Percentiles rank a stretch among this genome's conserved stretches.
These are phyloP conservation scores for Bolborhynchus lineola DNA, from an alignment of 2,113 vertebrate species.

Conservation along the genomic window DNA sequence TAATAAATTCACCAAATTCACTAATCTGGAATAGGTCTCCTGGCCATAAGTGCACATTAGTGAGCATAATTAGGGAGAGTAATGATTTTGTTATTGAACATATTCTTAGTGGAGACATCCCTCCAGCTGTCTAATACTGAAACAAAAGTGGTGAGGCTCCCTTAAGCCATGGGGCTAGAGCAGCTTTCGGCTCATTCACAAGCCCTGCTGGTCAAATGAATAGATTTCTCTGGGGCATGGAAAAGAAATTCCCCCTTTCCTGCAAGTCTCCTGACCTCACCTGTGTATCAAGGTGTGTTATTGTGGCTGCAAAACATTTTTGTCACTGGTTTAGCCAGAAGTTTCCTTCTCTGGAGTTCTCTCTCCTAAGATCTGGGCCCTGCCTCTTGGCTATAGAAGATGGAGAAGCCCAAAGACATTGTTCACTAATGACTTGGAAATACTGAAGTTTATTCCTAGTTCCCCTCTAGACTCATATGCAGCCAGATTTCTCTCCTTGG, in stretches of 20 bases:
- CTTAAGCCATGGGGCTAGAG: neutral
- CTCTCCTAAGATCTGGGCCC: neutral
- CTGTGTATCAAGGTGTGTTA: neutral
- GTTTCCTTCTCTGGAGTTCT: conserved; percentile 15
- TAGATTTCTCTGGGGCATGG: conserved; percentile 20
- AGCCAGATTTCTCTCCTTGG: neutral
- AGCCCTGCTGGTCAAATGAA: conserved; percentile 42
- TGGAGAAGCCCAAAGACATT: conserved; percentile 20
- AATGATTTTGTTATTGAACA: conserved; percentile 54
- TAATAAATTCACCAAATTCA: conserved; percentile 52
- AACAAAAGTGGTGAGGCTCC: conserved; percentile 31
- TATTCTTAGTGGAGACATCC: conserved; percentile 30
- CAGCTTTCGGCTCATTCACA: neutral
- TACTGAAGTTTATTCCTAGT: conserved; percentile 1
- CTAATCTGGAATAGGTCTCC: conserved; percentile 44
- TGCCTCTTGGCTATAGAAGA: conserved; percentile 42
- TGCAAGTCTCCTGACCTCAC: conserved; percentile 4
- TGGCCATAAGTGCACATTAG: conserved; percentile 36
- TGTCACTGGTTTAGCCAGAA: conserved; percentile 32
- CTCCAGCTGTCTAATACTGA: conserved; percentile 48
- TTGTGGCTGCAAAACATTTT: neutral
- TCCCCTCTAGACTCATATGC: neutral
- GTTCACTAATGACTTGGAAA: conserved; percentile 33
- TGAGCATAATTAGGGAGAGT: conserved; percentile 40
- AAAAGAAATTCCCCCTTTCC: conserved; percentile 39